phyloP scores from a whole-genome alignment of 2,888 invertebrate genomes.

The Aplocera efformata region DNA sequence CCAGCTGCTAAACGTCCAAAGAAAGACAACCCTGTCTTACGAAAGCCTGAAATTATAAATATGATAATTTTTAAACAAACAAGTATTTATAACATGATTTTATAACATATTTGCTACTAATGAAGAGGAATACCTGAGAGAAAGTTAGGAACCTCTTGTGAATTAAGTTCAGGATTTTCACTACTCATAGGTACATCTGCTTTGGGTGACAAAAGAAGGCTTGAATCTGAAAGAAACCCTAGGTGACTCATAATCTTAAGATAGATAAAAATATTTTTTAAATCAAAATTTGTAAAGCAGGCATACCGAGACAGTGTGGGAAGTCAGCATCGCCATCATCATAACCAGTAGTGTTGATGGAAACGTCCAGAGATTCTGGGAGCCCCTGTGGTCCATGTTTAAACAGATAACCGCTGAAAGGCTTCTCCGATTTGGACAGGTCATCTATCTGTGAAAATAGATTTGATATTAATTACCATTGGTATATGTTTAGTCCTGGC shows the following conservation, averaged over 20 bases:
- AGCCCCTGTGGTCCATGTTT: conserved; percentile 51
- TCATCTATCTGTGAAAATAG: conserved; percentile 36
- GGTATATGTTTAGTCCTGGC: too few relatives aligned
- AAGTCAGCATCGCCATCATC: conserved; percentile 57
- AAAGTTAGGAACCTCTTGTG: conserved; percentile 63
- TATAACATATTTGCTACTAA: too few relatives aligned
- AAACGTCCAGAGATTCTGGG: conserved; percentile 56
- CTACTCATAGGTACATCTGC: conserved; percentile 45
- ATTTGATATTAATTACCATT: too few relatives aligned
- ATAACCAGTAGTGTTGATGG: conserved; percentile 58
- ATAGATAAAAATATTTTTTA: conserved; percentile 1
- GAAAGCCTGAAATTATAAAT: conserved; percentile 47
- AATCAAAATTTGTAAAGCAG: not conserved
- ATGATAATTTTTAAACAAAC: not conserved
- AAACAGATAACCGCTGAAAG: conserved; percentile 51
- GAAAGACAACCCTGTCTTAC: conserved; percentile 58
- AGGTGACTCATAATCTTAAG: not conserved
- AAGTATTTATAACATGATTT: not conserved
- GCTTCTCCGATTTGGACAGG: conserved; percentile 30
- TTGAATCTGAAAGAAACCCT: conserved; percentile 50
- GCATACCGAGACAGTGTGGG: conserved; percentile 56
- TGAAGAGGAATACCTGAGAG: conserved; percentile 49
- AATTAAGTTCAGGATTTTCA: conserved; percentile 40
- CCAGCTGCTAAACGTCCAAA: conserved; percentile 44
- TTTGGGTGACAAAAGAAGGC: conserved; percentile 65